These are phyloP conservation scores for Apomyelois bistriatella DNA, from an alignment of 2,888 invertebrate genomes.

Conservation along the genomic window DNA sequence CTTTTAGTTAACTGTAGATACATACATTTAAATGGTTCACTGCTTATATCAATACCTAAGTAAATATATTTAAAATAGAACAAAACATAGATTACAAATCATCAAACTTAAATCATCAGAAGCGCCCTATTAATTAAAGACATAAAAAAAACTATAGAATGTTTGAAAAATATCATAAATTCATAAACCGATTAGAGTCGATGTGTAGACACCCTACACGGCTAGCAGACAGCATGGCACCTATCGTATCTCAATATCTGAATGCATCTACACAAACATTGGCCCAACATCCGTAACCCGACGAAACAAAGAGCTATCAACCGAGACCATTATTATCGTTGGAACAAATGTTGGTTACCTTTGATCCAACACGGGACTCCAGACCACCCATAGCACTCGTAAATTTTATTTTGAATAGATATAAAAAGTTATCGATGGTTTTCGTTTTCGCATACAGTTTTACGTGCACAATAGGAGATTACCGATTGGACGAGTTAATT, in stretches of 20 bases:
- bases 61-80: too few species aligned
- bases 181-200: too few species aligned
- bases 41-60: too few species aligned
- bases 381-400: slow-evolving; percentile 36
- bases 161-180: too few species aligned
- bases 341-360: slow-evolving; percentile 5
- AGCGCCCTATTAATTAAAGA: too few species aligned
- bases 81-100: too few species aligned
- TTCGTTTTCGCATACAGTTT: slow-evolving; percentile 34
- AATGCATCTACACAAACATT: slow-evolving; percentile 6
- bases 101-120: too few species aligned
- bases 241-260: slow-evolving; percentile 11
- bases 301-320: slow-evolving; percentile 6
- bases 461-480: slow-evolving; percentile 22
- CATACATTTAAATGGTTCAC: too few species aligned
- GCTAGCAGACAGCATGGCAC: slow-evolving; percentile 38
- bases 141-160: too few species aligned
- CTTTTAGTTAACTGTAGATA: too few species aligned
- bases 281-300: slow-evolving; percentile 1
- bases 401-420: slow-evolving; percentile 43
- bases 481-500: slow-evolving; percentile 46
- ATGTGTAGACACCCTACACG: neutral
- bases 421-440: slow-evolving; percentile 36
- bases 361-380: slow-evolving; percentile 26
- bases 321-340: neutral